These are phyloP conservation scores for Dasyurus viverrinus DNA, from an alignment of 2,113 vertebrate species.

Conservation along the genomic window DNA sequence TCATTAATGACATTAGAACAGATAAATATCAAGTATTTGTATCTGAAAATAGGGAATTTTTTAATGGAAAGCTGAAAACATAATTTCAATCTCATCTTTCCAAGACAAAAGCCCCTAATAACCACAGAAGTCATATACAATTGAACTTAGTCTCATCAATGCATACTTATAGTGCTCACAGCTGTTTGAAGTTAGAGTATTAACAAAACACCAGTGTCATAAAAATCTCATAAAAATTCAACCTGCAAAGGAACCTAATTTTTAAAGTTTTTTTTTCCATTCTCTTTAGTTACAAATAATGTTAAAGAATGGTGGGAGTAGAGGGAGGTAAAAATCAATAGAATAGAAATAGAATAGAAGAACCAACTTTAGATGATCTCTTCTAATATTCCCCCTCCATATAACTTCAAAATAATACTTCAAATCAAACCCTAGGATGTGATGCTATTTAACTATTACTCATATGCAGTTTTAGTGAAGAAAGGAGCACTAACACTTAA, in stretches of 20 bases:
- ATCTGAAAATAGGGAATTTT: not conserved
- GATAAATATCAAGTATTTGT: not conserved
- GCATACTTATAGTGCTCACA: not conserved
- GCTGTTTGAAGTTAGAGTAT: slow-evolving; percentile 11
- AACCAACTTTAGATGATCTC: not conserved
- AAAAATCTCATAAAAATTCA: slow-evolving; percentile 6
- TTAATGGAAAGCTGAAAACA: slow-evolving; percentile 11
- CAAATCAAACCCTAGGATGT: not conserved
- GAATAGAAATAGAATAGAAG: not conserved
- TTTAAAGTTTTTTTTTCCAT: not conserved
- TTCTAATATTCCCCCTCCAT: not conserved
- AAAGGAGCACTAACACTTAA: not conserved
- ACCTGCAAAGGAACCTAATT: slow-evolving; percentile 5
- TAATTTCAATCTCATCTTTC: slow-evolving; percentile 55
- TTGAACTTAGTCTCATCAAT: not conserved
- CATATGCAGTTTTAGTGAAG: not conserved
- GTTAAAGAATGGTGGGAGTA: too few species aligned
- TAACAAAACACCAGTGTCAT: slow-evolving; percentile 44
- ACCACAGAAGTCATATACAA: not conserved
- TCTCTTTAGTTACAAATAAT: not conserved
- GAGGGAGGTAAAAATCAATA: not conserved
- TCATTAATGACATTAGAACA: not conserved
- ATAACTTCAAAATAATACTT: not conserved
- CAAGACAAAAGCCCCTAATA: slow-evolving; percentile 33
- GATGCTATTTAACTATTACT: not conserved